Percentiles rank a stretch among this genome's conserved stretches.
phyloP scores from a whole-genome alignment of 1,140 invertebrate species.

The Tetraneura akinire region DNA sequence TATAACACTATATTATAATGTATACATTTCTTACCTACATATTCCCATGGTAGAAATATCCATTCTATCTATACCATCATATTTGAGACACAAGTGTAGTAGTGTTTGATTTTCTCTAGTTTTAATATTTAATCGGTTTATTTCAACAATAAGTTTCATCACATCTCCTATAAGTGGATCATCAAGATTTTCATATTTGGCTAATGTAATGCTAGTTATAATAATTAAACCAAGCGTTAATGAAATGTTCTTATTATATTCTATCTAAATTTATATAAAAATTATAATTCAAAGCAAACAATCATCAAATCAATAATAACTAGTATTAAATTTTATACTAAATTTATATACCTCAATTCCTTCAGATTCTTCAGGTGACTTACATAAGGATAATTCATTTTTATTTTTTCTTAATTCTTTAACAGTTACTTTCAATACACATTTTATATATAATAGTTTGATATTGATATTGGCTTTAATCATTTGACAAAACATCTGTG shows the following conservation, averaged over 20 bases:
- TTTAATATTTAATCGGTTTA: conserved; percentile 65
- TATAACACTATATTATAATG: too few species aligned
- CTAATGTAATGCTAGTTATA: conserved; percentile 22
- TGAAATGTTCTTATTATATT: conserved; percentile 2
- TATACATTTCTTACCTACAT: conserved; percentile 69
- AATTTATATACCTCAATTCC: neutral
- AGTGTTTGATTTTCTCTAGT: conserved; percentile 76
- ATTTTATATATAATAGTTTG: conserved; percentile 65
- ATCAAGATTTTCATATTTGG: neutral
- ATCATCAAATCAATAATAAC: too few species aligned
- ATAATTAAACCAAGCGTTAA: conserved; percentile 42
- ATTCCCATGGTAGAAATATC: conserved; percentile 90
- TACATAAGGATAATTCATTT: conserved; percentile 57
- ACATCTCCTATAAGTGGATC: conserved; percentile 57
- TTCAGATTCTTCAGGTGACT: neutral
- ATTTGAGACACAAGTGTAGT: conserved; percentile 81
- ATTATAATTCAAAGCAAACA: too few species aligned
- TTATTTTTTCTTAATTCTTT: conserved; percentile 74
- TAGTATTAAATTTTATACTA: too few species aligned
- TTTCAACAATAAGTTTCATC: conserved; percentile 67
- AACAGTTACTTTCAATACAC: conserved; percentile 75
- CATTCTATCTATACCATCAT: conserved; percentile 82
- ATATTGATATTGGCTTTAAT: conserved; percentile 78
- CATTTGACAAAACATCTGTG: conserved; percentile 91
- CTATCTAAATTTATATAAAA: neutral